Percentiles rank a stretch among this genome's conserved stretches.
These are phyloP conservation scores for Eremobia ochroleuca DNA, from an alignment of 2,888 invertebrate genomes.

Conservation along the genomic window DNA sequence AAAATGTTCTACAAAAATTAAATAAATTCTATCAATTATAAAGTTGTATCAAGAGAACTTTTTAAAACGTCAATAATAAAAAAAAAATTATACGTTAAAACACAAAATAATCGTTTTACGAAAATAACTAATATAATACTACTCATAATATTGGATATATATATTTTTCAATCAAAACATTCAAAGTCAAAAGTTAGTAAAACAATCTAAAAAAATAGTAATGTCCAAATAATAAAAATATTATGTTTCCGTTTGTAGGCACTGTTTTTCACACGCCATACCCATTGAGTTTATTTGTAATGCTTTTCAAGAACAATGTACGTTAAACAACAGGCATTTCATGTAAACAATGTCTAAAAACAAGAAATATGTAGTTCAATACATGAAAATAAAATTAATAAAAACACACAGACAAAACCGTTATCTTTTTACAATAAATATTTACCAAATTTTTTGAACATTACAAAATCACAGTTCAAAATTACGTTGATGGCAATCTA, in stretches of 20 bases:
- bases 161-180: constrained; percentile 52
- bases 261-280: constrained; percentile 34
- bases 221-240: constrained; percentile 60
- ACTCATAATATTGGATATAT: constrained; percentile 41
- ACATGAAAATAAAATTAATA: constrained; percentile 58
- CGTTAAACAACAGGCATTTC: background rate
- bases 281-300: background rate
- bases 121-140: constrained; percentile 79
- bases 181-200: constrained; percentile 59
- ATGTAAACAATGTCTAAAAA: constrained; percentile 53
- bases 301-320: background rate
- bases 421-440: constrained; percentile 64
- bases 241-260: constrained; percentile 39
- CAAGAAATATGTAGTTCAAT: constrained; percentile 21
- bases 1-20: constrained; percentile 45
- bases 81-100: constrained; percentile 61
- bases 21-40: constrained; percentile 44
- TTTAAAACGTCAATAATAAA: constrained; percentile 42
- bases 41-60: constrained; percentile 15
- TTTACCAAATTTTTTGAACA: constrained; percentile 82
- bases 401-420: constrained; percentile 77
- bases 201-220: constrained; percentile 58
- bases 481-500: constrained; percentile 88
- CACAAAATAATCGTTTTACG: constrained; percentile 85
- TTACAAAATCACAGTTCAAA: constrained; percentile 89